These are phyloP conservation scores for Petroica traversi DNA, from an alignment of 2,113 vertebrate species.

Conservation along the genomic window DNA sequence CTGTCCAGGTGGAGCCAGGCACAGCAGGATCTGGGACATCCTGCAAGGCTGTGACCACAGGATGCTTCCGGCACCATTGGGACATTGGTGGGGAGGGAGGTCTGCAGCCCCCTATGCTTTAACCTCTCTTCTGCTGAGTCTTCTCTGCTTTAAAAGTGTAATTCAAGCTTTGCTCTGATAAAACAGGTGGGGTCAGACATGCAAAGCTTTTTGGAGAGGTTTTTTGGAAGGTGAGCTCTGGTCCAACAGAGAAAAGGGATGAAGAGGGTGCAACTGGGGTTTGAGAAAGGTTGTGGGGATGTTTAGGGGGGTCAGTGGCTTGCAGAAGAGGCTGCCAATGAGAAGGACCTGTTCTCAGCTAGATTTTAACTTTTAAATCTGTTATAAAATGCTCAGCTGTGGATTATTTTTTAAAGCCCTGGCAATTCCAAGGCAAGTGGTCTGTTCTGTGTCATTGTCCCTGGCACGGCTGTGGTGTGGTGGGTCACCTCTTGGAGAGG, in stretches of 20 bases:
- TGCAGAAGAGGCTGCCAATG: background rate
- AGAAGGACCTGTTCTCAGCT: background rate
- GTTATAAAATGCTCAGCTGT: background rate
- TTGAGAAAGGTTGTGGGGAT: background rate
- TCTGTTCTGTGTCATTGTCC: fast-evolving
- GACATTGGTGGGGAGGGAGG: background rate
- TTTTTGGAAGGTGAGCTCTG: background rate
- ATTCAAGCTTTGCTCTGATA: background rate
- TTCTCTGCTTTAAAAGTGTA: background rate
- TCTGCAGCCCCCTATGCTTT: background rate
- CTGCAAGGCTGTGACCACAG: fast-evolving
- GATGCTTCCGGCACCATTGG: background rate
- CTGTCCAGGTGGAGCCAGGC: background rate
- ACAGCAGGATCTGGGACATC: background rate
- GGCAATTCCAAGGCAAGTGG: background rate
- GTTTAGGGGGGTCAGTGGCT: background rate
- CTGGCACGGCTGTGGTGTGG: background rate
- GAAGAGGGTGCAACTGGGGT: fast-evolving
- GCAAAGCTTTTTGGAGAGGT: background rate
- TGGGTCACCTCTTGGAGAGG: fast-evolving
- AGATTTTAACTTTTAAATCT: background rate
- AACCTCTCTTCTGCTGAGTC: background rate
- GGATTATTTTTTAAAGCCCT: background rate
- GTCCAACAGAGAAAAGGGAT: fast-evolving
- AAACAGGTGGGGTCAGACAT: background rate